Conservation (phyloP, 2,797 vertebrate genomes). For the Atherinosoma microstoma region DNA sequence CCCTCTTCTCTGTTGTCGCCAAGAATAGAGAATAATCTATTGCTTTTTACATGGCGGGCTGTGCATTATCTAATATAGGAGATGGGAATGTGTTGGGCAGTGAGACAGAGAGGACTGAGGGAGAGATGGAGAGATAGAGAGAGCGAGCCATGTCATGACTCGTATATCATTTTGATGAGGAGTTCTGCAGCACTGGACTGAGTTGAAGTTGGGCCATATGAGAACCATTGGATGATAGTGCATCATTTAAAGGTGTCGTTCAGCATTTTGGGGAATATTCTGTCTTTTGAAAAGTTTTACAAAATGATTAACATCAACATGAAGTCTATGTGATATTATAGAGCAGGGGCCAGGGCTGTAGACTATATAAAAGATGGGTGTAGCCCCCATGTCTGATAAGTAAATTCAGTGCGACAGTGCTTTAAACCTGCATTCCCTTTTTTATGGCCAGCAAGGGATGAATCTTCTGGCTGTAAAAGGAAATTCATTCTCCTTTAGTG, state of each 20-base stretch:
- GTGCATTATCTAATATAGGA: slow-evolving; percentile 74
- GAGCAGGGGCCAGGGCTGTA: neutral
- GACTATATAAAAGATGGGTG: neutral
- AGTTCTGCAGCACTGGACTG: slow-evolving; percentile 58
- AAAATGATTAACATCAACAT: neutral
- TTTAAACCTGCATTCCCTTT: neutral
- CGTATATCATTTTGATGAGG: slow-evolving; percentile 69
- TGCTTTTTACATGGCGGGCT: slow-evolving; percentile 65
- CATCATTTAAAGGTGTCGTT: slow-evolving; percentile 43
- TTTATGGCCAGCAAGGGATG: neutral
- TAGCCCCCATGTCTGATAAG: neutral
- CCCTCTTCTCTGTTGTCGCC: slow-evolving; percentile 65
- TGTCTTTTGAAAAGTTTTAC: neutral
- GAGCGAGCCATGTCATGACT: slow-evolving; percentile 49
- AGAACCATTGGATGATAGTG: slow-evolving; percentile 27
- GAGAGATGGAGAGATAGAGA: slow-evolving; percentile 34
- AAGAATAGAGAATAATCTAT: slow-evolving; percentile 73
- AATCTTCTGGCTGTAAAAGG: neutral
- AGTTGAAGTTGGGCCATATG: slow-evolving; percentile 53
- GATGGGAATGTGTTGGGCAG: slow-evolving; percentile 66
- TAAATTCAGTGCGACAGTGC: neutral
- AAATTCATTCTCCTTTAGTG: neutral
- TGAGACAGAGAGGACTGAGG: slow-evolving; percentile 45
- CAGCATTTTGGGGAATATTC: neutral
- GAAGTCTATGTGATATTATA: neutral